Evolutionary conservation across 2,888 invertebrate species (phyloP).

Genomic region (Tinea semifulvella): DNA sequence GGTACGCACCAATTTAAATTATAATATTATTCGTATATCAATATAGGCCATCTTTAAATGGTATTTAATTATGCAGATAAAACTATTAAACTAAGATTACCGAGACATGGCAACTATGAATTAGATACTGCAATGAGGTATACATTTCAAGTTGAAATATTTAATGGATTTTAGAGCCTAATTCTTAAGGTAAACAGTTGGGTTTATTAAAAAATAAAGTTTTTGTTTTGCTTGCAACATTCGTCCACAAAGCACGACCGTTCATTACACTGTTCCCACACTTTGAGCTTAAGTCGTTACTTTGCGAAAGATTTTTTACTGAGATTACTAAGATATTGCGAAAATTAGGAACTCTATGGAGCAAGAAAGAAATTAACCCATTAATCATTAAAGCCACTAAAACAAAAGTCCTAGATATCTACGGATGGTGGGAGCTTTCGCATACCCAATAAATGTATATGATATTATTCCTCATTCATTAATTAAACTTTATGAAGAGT

Average conservation of each 20-base stretch:
- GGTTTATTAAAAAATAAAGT: conserved; percentile 1
- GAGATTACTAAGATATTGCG: background rate
- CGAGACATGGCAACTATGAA: background rate
- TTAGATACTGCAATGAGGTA: background rate
- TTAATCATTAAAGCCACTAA: no score
- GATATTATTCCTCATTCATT: no score
- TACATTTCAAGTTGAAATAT: background rate
- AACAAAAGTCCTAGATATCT: no score
- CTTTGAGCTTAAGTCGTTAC: background rate
- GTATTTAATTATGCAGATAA: conserved; percentile 9
- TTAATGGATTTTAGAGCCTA: background rate
- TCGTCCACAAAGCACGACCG: conserved; percentile 8
- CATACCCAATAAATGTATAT: no score
- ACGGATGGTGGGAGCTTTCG: no score
- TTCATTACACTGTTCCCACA: conserved; percentile 10
- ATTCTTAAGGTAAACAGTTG: background rate
- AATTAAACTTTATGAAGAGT: no score
- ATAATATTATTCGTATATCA: no score
- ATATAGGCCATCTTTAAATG: conserved; percentile 5
- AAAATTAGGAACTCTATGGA: conserved; percentile 7
- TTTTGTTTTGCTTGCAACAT: conserved; percentile 8
- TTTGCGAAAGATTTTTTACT: conserved; percentile 2
- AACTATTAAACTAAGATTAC: background rate
- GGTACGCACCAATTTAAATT: no score
- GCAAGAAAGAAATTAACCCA: no score